Evolutionary conservation across 23 tunicate species (phyloP), one percentile per base, ranked within the genome.

Genomic region (Ciona savignyi): DNA sequence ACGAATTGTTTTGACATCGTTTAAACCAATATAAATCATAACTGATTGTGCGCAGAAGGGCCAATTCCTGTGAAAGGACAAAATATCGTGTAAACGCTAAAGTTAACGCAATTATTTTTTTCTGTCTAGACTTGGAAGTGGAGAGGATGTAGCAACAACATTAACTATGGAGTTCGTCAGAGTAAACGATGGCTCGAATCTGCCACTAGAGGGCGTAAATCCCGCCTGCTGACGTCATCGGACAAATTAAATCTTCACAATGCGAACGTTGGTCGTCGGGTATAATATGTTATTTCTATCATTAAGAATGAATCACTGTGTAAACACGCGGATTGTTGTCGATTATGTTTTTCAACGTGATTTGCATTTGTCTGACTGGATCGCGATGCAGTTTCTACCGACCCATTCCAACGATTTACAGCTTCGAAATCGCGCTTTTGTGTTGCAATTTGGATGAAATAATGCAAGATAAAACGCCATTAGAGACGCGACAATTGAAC

Each of bases 201-300:
- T 24, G 62, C 61, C 29, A 6, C 56, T 42, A 42, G 15, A 15
- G 15, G 56, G 15, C 56, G 56, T 9, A 34, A 51, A 2, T n/a
- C 21, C 20, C 24, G 28, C 27, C 64, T 30, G 1, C 25, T 74
- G 23, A 23, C 78, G 22, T 27, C 30, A 21, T 62, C 78, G 2
- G 78, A 74, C 68, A 62, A 51, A 62, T 29, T 62, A 19, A 74
- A 74, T 29, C 32, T 74, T 1, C 78, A 74, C 49, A 74, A 74
- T 48, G 29, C 78, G 1, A 74, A 74, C 69, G 78, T 74, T 49
- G 78, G 78, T 19, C 20, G 78, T 6, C 30, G 51, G 78, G 78
- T 74, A 74, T 2, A n/a, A n/a, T n/a, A n/a, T n/a, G n/a, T n/a
- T n/a, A n/a, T n/a, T n/a, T n/a, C n/a, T n/a, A n/a, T n/a, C n/a